Percentiles rank a stretch among this genome's conserved stretches.
These are phyloP conservation scores for Tonatia bakeri DNA, from an alignment of 2,113 vertebrate species.

Conservation along the genomic window DNA sequence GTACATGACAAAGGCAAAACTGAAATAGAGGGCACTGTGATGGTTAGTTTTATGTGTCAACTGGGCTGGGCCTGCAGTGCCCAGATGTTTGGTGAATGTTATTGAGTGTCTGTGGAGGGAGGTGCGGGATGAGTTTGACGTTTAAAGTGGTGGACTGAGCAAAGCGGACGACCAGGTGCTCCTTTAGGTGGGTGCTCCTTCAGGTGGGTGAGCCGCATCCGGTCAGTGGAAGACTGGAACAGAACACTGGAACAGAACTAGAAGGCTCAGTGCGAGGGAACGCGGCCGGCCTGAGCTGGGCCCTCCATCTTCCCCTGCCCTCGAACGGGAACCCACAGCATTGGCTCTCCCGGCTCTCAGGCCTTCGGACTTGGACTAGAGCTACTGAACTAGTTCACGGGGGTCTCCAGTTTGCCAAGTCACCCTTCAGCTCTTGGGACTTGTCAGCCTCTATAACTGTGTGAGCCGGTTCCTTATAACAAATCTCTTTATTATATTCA, in stretches of 20 bases:
- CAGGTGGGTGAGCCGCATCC: rapidly evolving
- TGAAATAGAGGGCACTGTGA: background rate
- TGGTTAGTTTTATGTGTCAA: background rate
- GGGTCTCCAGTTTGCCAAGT: background rate
- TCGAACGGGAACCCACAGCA: background rate
- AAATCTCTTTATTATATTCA: background rate
- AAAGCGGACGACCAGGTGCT: no score
- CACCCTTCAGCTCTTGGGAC: background rate
- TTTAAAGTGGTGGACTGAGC: background rate
- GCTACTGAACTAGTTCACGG: background rate
- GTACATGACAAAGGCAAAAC: background rate
- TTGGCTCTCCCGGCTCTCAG: background rate
- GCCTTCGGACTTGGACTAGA: background rate
- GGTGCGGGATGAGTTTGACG: no score
- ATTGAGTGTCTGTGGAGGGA: background rate
- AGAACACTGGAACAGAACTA: background rate
- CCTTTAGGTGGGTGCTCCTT: no score
- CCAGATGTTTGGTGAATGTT: background rate
- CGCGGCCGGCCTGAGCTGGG: background rate
- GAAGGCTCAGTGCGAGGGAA: background rate
- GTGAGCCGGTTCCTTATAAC: background rate
- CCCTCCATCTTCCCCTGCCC: background rate
- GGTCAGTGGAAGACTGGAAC: background rate
- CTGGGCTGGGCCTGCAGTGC: background rate
- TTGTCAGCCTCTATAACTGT: background rate